Evolutionary conservation across 2,113 vertebrate genomes (phyloP).

Genomic region (Oryzias celebensis): DNA sequence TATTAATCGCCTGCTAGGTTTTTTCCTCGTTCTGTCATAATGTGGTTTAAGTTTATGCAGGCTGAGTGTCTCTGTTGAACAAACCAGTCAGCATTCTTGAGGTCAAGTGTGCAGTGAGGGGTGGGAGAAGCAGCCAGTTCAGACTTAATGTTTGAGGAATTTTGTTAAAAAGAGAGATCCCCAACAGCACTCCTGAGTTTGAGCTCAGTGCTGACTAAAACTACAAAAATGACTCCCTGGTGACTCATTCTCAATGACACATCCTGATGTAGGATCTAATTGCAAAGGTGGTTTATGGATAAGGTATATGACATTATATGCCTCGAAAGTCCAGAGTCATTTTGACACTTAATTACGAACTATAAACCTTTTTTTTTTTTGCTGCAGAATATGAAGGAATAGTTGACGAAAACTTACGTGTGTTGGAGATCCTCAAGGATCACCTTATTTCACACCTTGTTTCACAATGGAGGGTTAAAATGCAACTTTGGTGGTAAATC

Average conservation of each 20-base stretch:
- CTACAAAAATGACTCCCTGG: slow-evolving; percentile 46
- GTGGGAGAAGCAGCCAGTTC: slow-evolving; percentile 55
- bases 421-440: slow-evolving; percentile 8
- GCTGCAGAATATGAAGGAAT: slow-evolving; percentile 1
- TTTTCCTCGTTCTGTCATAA: slow-evolving; percentile 41
- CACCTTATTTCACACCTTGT: slow-evolving; percentile 22
- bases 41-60: slow-evolving; percentile 40
- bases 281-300: slow-evolving; percentile 33
- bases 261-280: slow-evolving; percentile 50
- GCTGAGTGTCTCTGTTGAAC: slow-evolving; percentile 48
- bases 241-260: slow-evolving; percentile 53
- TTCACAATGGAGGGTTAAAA: slow-evolving; percentile 31
- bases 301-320: slow-evolving; percentile 19
- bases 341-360: slow-evolving; percentile 18
- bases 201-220: slow-evolving; percentile 33
- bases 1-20: slow-evolving; percentile 45
- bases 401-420: slow-evolving; percentile 24
- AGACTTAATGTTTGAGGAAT: slow-evolving; percentile 66
- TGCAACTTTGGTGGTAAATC: slow-evolving; percentile 19
- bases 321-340: slow-evolving; percentile 36
- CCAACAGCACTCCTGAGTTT: slow-evolving; percentile 49
- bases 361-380: slow-evolving; percentile 28
- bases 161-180: slow-evolving; percentile 47
- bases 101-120: slow-evolving; percentile 62
- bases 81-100: slow-evolving; percentile 63